phyloP scores from a whole-genome alignment of 2,113 vertebrate genomes.

The Takifugu flavidus region DNA sequence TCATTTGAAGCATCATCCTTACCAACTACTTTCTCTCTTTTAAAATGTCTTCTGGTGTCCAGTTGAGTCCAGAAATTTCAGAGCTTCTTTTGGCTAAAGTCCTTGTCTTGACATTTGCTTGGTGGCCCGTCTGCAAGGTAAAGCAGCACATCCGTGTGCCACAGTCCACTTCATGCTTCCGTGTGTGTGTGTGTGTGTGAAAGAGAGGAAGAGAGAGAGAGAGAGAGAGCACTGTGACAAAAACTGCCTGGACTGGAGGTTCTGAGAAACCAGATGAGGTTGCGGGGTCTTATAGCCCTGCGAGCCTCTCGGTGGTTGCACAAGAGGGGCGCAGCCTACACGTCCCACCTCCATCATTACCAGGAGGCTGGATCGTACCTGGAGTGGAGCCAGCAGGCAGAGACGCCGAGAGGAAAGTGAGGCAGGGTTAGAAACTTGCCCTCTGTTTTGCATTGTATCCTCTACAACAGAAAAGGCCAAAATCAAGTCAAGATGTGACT shows the following conservation, averaged over 20 bases:
- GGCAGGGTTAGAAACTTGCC: neutral
- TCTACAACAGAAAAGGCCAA: conserved; percentile 14
- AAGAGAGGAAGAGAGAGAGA: too few species aligned
- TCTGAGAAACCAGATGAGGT: conserved; percentile 60
- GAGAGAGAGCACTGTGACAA: neutral
- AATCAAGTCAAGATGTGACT: conserved; percentile 60
- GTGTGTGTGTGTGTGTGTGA: conserved; percentile 1
- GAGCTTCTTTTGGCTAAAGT: conserved; percentile 38
- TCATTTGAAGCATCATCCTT: too few species aligned
- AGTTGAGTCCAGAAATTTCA: conserved; percentile 23
- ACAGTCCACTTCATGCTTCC: conserved; percentile 31
- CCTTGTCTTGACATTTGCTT: conserved; percentile 45
- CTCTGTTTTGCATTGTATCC: conserved; percentile 12
- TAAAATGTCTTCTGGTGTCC: neutral
- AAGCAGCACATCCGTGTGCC: conserved; percentile 21
- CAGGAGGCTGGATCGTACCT: conserved; percentile 53
- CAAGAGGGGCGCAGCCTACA: conserved; percentile 50
- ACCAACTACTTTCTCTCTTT: too few species aligned
- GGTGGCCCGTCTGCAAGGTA: conserved; percentile 31
- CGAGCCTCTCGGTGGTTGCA: conserved; percentile 50
- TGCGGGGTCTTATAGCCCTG: conserved; percentile 59
- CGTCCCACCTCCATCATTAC: conserved; percentile 52
- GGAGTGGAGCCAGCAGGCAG: conserved; percentile 49
- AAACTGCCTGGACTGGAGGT: conserved; percentile 32
- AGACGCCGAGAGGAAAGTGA: conserved; percentile 4